Evolutionary conservation across 2,113 vertebrate genomes (phyloP).

Genomic region (Porphyrio hochstetteri): DNA sequence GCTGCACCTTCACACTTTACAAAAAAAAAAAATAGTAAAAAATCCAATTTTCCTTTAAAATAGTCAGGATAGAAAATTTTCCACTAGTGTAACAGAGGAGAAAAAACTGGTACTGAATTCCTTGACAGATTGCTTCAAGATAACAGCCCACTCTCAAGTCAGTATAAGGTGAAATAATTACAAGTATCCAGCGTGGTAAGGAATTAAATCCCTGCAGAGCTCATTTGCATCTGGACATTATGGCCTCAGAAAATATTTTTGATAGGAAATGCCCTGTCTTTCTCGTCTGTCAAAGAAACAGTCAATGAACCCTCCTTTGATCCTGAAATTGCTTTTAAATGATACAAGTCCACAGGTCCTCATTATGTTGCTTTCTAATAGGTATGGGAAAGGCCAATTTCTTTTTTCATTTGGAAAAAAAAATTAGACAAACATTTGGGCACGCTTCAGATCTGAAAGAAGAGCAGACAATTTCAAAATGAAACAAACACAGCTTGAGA

Average conservation of each 20-base stretch:
- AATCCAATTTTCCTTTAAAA: not conserved
- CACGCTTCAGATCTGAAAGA: not conserved
- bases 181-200: not conserved
- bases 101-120: not conserved
- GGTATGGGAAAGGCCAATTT: not conserved
- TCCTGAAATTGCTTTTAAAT: not conserved
- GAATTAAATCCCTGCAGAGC: not conserved
- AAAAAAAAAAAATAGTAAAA: not conserved
- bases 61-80: not conserved
- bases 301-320: not conserved
- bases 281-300: not conserved
- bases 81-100: not conserved
- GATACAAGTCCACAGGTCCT: not conserved
- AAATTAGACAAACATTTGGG: not conserved
- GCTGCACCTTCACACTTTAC: not conserved
- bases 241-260: not conserved
- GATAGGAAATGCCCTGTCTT: not conserved
- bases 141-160: not conserved
- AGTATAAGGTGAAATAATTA: slow-evolving; percentile 12
- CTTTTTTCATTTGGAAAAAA: not conserved
- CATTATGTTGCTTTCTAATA: not conserved
- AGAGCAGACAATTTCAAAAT: not conserved
- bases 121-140: not conserved
- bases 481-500: not conserved
- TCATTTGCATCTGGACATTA: not conserved